Conservation (phyloP, 2,888 invertebrate species). For the Tetranychus truncatus region DNA sequence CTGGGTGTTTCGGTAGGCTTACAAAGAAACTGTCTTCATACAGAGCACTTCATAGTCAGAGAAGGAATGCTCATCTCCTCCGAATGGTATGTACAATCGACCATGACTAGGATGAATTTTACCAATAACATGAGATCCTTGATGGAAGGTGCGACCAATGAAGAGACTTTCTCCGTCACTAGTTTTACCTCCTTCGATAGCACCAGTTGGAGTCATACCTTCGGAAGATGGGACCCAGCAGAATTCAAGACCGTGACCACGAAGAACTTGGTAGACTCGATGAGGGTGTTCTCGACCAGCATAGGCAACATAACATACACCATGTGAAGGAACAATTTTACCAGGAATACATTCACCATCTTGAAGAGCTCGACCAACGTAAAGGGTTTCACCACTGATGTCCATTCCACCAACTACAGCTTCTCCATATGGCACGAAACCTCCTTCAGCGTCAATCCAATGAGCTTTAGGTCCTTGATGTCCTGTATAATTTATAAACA, state of each 20-base stretch:
- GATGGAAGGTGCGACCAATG: conserved; percentile 6
- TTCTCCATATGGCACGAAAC: conserved; percentile 22
- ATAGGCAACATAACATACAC: conserved; percentile 25
- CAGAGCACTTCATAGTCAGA: conserved; percentile 4
- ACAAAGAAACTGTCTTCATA: background rate
- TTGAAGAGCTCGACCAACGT: conserved; percentile 25
- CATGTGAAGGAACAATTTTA: conserved; percentile 25
- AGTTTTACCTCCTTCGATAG: conserved; percentile 3
- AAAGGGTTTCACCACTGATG: conserved; percentile 20
- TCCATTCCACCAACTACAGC: conserved; percentile 26
- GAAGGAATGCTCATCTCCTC: conserved; percentile 11
- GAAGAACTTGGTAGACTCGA: conserved; percentile 23
- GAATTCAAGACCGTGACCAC: background rate
- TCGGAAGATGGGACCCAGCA: background rate
- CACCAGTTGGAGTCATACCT: conserved; percentile 13
- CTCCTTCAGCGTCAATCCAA: conserved; percentile 22
- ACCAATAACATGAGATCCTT: conserved; percentile 3
- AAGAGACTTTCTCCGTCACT: conserved; percentile 1
- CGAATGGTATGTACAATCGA: conserved; percentile 3
- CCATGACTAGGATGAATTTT: conserved; percentile 13
- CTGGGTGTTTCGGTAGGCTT: too few species aligned
- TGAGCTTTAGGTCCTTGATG: conserved; percentile 22
- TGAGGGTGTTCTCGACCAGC: conserved; percentile 24
- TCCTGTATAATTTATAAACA: background rate
- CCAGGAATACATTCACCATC: conserved; percentile 26